These are phyloP conservation scores for Pyxicephalus adspersus DNA, from an alignment of 2,113 vertebrate genomes.

Conservation along the genomic window DNA sequence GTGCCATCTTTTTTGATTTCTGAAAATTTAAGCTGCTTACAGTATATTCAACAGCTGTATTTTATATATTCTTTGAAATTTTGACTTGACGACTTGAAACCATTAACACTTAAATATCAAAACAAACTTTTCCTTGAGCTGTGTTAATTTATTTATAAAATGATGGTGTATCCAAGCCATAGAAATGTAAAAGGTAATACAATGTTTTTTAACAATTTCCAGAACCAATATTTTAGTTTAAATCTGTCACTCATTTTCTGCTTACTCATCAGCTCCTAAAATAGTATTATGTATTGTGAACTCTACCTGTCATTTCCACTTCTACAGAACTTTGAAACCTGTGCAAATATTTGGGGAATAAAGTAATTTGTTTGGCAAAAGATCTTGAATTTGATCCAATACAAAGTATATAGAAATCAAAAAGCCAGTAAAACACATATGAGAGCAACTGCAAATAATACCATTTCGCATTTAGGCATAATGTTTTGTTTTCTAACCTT, in stretches of 20 bases:
- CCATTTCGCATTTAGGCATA: background rate
- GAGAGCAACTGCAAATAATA: background rate
- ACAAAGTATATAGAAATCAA: conserved; percentile 22
- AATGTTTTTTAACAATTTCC: background rate
- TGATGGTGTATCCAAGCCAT: too few species aligned
- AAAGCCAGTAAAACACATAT: conserved; percentile 2
- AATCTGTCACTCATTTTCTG: background rate
- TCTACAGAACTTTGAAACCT: conserved; percentile 29
- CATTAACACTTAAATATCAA: background rate
- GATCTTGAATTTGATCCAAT: conserved; percentile 12
- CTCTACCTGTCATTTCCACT: conserved; percentile 27
- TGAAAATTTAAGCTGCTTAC: too few species aligned
- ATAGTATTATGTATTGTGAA: conserved; percentile 9
- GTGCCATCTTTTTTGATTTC: too few species aligned
- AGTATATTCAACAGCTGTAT: too few species aligned
- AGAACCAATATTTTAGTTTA: background rate
- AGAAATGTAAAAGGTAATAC: background rate
- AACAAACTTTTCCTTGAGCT: background rate
- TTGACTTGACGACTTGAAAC: background rate
- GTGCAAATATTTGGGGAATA: conserved; percentile 32
- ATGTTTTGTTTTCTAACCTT: too few species aligned
- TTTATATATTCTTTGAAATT: background rate
- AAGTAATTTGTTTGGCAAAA: conserved; percentile 6
- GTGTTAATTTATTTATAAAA: background rate
- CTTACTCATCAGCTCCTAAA: conserved; percentile 4